Conservation (phyloP, 1,140 invertebrate genomes). For the Hyposmocoma kahamanoa region DNA sequence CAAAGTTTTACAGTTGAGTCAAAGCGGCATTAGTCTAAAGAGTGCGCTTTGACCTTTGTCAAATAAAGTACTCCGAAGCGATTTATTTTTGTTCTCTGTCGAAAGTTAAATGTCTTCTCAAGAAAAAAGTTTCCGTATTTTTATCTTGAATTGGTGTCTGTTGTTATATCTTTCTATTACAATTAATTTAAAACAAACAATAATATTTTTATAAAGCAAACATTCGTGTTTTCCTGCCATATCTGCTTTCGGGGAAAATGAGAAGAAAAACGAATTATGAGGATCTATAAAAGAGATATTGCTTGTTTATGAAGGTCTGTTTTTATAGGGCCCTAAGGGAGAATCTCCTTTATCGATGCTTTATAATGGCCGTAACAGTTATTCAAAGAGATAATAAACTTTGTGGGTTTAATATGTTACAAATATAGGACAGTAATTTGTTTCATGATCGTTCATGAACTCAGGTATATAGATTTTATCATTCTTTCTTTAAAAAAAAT, state of each 20-base stretch:
- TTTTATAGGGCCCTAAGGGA: constrained; percentile 45
- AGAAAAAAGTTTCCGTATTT: too few relatives aligned
- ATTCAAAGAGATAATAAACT: constrained; percentile 43
- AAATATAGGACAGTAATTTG: constrained; percentile 6
- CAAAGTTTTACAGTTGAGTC: constrained; percentile 48
- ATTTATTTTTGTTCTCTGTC: too few relatives aligned
- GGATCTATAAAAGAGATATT: constrained; percentile 42
- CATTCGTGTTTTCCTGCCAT: constrained; percentile 15
- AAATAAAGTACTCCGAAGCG: too few relatives aligned
- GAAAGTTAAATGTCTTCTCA: too few relatives aligned
- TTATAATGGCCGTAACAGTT: constrained; percentile 38
- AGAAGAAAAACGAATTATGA: constrained; percentile 37
- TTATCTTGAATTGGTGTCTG: too few relatives aligned
- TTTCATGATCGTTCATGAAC: too few relatives aligned
- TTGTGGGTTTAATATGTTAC: constrained; percentile 31
- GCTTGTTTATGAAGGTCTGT: constrained; percentile 55
- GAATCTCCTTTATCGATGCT: constrained; percentile 41
- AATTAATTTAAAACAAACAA: background rate
- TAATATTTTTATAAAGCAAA: background rate
- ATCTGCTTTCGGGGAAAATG: constrained; percentile 11
- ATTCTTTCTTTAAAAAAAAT: background rate
- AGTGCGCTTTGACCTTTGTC: constrained; percentile 42
- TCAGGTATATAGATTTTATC: constrained; percentile 9
- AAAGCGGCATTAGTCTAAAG: constrained; percentile 38
- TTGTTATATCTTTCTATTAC: too few relatives aligned